Percentiles rank a stretch among this genome's conserved stretches.
phyloP scores from a whole-genome alignment of 2,113 vertebrate species.

The Geothlypis trichas region DNA sequence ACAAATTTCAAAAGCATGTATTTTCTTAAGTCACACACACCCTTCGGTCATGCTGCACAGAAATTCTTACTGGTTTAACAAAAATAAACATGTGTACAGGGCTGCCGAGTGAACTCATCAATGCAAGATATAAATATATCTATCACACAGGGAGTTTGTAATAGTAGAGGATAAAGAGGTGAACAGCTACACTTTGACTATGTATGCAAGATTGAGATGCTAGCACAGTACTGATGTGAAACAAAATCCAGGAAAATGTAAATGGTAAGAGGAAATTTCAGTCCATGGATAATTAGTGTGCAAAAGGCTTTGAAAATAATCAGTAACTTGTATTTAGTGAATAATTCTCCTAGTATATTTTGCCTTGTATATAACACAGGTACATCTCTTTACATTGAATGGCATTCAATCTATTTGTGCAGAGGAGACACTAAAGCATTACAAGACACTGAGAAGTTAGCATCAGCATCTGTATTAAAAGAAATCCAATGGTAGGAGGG shows the following conservation, averaged over 20 bases:
- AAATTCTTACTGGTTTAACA: neutral
- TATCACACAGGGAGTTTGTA: neutral
- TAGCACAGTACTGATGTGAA: neutral
- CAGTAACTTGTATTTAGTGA: neutral
- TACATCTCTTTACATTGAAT: neutral
- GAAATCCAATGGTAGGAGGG: neutral
- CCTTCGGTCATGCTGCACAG: neutral
- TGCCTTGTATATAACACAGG: neutral
- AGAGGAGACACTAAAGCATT: neutral
- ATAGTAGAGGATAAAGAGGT: neutral
- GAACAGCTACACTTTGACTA: neutral
- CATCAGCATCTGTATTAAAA: neutral
- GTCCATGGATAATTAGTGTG: neutral
- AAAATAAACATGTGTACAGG: neutral
- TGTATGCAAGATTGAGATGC: neutral
- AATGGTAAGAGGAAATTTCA: neutral
- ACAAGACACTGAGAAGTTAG: neutral
- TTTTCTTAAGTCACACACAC: neutral
- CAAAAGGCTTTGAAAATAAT: neutral
- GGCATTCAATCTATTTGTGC: neutral
- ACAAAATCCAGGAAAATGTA: neutral
- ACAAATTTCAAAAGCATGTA: neutral
- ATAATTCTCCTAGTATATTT: neutral
- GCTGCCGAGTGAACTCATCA: neutral
- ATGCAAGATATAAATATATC: neutral